Conservation (phyloP, 2,797 vertebrate species). For the Apodemus agrarius region DNA sequence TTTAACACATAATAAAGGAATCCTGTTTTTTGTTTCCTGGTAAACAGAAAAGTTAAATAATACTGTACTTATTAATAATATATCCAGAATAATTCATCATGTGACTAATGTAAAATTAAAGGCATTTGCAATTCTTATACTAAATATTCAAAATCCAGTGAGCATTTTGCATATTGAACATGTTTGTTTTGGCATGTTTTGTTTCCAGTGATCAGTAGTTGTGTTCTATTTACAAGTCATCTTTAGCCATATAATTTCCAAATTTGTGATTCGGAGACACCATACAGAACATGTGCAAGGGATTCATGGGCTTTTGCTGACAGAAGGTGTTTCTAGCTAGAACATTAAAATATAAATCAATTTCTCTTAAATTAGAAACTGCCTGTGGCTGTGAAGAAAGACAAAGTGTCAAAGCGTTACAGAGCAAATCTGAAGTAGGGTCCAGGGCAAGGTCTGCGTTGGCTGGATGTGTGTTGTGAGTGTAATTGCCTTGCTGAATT, state of each 20-base stretch:
- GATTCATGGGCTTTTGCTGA: neutral
- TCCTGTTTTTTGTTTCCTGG: neutral
- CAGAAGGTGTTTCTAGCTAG: neutral
- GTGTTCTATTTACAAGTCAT: neutral
- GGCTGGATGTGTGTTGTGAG: neutral
- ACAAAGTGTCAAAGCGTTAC: neutral
- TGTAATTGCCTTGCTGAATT: neutral
- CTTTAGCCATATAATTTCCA: neutral
- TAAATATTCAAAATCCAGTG: neutral
- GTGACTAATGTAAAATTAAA: neutral
- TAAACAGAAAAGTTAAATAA: neutral
- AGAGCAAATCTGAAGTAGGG: neutral
- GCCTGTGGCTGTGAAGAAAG: constrained; percentile 6
- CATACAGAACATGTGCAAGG: neutral
- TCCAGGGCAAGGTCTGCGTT: neutral
- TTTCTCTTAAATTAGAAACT: neutral
- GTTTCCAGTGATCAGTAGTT: neutral
- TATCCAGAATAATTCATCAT: constrained; percentile 3
- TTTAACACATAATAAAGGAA: neutral
- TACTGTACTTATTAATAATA: neutral
- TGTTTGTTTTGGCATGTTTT: neutral
- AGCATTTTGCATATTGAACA: neutral
- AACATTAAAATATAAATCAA: neutral
- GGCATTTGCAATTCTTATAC: neutral
- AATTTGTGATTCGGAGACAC: neutral